Evolutionary conservation across 2,113 vertebrate species (phyloP).

Genomic region (Sinosuthora webbiana): DNA sequence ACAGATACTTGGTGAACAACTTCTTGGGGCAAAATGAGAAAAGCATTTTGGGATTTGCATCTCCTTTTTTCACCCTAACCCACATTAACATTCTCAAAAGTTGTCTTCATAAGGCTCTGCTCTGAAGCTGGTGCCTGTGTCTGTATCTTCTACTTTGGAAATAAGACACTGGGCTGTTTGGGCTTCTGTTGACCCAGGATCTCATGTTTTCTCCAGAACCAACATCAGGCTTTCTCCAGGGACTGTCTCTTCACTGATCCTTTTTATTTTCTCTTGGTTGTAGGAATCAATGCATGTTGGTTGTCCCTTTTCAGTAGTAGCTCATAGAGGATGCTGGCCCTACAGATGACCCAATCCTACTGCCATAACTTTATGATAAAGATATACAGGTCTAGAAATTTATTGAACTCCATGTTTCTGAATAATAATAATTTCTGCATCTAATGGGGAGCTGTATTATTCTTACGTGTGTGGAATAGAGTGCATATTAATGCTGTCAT

Average conservation of each 20-base stretch:
- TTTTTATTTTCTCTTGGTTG: background rate
- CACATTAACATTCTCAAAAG: background rate
- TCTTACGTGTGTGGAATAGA: background rate
- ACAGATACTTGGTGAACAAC: background rate
- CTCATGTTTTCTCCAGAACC: background rate
- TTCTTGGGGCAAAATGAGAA: background rate
- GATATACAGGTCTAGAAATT: background rate
- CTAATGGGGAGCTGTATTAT: background rate
- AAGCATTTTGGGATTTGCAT: background rate
- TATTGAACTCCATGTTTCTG: background rate
- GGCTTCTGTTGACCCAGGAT: background rate
- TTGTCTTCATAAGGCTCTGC: background rate
- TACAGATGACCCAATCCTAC: background rate
- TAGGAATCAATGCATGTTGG: background rate
- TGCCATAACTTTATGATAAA: background rate
- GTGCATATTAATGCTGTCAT: background rate
- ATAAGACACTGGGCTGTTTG: background rate
- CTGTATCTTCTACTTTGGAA: background rate
- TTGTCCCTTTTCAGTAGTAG: background rate
- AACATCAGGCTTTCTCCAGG: background rate
- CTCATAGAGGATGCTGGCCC: background rate
- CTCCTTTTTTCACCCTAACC: background rate
- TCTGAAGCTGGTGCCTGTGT: background rate
- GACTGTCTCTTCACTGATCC: background rate
- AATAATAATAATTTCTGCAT: background rate